These are phyloP conservation scores for Synanthedon myopaeformis DNA, from an alignment of 2,888 invertebrate species.

Conservation along the genomic window DNA sequence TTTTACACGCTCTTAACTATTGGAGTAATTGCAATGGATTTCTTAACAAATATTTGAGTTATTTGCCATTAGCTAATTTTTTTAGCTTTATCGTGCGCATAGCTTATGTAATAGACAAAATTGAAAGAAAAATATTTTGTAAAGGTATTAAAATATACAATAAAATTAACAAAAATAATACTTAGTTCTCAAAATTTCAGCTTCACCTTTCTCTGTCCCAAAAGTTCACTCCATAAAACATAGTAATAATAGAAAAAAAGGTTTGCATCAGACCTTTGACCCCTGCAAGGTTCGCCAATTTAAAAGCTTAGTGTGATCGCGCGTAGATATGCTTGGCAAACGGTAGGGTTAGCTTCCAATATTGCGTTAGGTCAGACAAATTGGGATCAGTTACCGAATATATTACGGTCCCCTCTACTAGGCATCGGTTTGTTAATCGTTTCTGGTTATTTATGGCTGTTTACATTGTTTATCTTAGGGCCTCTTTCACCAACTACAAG, in stretches of 20 bases:
- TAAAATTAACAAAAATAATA: no score
- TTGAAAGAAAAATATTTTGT: no score
- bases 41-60: no score
- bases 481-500: no score
- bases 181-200: no score
- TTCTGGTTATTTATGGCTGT: conserved; percentile 54
- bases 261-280: not conserved
- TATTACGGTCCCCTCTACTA: conserved; percentile 58
- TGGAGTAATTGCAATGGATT: no score
- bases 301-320: conserved; percentile 16
- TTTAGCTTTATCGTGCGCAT: no score
- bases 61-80: no score
- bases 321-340: conserved; percentile 26
- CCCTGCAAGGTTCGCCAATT: conserved; percentile 10
- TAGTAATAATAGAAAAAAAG: not conserved
- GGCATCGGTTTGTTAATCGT: conserved; percentile 66
- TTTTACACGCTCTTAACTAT: no score
- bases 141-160: no score
- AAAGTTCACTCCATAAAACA: not conserved
- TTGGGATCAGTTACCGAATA: conserved; percentile 67
- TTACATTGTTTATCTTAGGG: conserved; percentile 33
- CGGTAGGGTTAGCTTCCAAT: conserved; percentile 38
- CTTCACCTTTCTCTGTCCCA: not conserved
- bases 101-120: no score
- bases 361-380: conserved; percentile 68